A percentile compares a stretch with the other conserved stretches of the same genome.
Conservation (phyloP, 2,797 vertebrate genomes). For the Anguilla anguilla region DNA sequence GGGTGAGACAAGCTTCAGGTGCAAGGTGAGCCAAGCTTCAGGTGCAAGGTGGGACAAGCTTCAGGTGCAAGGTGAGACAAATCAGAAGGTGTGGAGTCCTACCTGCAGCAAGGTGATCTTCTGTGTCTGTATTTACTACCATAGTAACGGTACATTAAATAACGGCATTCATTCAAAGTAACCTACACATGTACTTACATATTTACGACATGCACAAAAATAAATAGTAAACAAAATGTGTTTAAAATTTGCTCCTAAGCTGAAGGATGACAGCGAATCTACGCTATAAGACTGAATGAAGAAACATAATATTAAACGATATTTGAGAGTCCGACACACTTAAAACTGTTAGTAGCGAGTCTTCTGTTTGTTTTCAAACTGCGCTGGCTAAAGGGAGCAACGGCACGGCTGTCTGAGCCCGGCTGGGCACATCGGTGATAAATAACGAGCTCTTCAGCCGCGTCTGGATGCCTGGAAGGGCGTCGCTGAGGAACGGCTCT, state of each 20-base stretch:
- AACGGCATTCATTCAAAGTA: background rate
- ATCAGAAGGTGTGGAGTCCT: slow-evolving; percentile 16
- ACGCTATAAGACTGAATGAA: background rate
- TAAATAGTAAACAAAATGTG: background rate
- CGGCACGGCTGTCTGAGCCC: slow-evolving; percentile 34
- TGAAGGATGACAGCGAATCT: background rate
- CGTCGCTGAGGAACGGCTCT: slow-evolving; percentile 55
- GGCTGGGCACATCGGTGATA: slow-evolving; percentile 49
- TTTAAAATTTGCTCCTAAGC: background rate
- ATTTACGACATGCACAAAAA: no score
- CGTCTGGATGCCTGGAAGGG: slow-evolving; percentile 58
- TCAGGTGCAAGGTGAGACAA: slow-evolving; percentile 85
- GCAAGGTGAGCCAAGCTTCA: slow-evolving; percentile 83
- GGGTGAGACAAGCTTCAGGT: no score
- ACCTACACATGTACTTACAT: background rate
- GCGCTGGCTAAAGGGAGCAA: background rate
- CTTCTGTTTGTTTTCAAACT: slow-evolving; percentile 2
- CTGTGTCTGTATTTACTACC: background rate
- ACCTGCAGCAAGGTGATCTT: background rate
- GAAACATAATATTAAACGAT: background rate
- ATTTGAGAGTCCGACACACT: background rate
- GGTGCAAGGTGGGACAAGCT: slow-evolving; percentile 77
- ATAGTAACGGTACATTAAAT: background rate
- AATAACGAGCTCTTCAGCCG: slow-evolving; percentile 54
- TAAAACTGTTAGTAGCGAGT: background rate